Conservation (phyloP, 1,140 invertebrate species). For the Drosophila grimshawi region DNA sequence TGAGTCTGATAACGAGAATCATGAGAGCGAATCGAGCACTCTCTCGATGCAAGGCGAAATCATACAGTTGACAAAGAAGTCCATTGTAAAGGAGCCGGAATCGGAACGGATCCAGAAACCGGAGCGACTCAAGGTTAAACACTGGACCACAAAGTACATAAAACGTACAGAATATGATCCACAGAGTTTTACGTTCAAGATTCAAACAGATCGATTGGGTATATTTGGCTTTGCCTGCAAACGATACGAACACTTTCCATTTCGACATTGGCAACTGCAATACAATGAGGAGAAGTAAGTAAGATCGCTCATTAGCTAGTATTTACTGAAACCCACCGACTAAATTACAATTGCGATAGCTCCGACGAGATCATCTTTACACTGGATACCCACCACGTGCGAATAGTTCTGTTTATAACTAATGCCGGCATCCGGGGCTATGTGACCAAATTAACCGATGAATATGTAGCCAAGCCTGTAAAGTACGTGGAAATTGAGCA, state of each 20-base stretch:
- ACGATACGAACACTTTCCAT: conserved; percentile 73
- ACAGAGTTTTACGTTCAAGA: conserved; percentile 27
- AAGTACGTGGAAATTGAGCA: conserved; percentile 64
- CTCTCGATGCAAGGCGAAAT: background rate
- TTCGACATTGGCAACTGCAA: conserved; percentile 61
- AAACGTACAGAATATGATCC: conserved; percentile 38
- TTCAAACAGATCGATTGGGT: conserved; percentile 74
- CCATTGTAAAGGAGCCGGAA: background rate
- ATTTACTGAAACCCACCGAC: background rate
- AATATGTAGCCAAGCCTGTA: conserved; percentile 43
- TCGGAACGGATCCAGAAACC: background rate
- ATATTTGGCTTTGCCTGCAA: conserved; percentile 68
- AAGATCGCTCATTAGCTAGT: too few species aligned
- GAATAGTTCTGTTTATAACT: conserved; percentile 50
- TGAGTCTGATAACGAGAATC: background rate
- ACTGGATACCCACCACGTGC: conserved; percentile 67
- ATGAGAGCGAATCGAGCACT: background rate
- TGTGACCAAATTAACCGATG: conserved; percentile 52
- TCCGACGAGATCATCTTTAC: conserved; percentile 68
- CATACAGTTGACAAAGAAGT: background rate
- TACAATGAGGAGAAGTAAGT: conserved; percentile 58
- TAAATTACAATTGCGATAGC: conserved; percentile 18
- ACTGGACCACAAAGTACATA: conserved; percentile 74
- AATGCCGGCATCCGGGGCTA: conserved; percentile 63
- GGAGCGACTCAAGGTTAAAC: conserved; percentile 26